Evolutionary conservation across 2,113 vertebrate species (phyloP).

Genomic region (Nothocercus julius): DNA sequence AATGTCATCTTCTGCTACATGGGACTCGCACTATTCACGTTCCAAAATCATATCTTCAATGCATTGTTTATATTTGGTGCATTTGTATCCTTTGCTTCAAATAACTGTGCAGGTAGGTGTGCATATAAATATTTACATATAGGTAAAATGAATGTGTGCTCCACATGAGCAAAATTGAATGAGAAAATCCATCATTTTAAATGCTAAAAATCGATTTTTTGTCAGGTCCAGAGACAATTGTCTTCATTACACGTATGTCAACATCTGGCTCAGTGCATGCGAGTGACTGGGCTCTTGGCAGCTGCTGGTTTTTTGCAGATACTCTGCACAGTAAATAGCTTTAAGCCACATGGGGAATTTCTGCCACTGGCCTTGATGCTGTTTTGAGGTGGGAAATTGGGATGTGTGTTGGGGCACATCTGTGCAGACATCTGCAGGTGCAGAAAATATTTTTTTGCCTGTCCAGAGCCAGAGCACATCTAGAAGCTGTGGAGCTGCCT

Average conservation of each 20-base stretch:
- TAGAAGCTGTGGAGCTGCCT: not conserved
- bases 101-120: not conserved
- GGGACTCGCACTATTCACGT: conserved; percentile 85
- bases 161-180: not conserved
- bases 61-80: conserved; percentile 84
- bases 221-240: not conserved
- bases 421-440: not conserved
- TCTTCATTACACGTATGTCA: not conserved
- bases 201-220: not conserved
- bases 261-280: not conserved
- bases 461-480: not conserved
- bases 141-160: not conserved
- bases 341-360: not conserved
- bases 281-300: not conserved
- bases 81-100: conserved; percentile 86
- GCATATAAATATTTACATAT: accelerated
- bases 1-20: conserved; percentile 91
- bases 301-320: not conserved
- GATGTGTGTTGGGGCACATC: not conserved
- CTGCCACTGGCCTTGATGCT: not conserved
- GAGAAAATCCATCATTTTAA: not conserved
- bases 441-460: not conserved
- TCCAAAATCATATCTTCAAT: conserved; percentile 86
- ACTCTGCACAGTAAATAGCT: not conserved
- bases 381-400: not conserved